Percentiles rank a stretch among this genome's conserved stretches.
These are phyloP conservation scores for Chrysoperla carnea DNA, from an alignment of 1,140 invertebrate species.

Conservation along the genomic window DNA sequence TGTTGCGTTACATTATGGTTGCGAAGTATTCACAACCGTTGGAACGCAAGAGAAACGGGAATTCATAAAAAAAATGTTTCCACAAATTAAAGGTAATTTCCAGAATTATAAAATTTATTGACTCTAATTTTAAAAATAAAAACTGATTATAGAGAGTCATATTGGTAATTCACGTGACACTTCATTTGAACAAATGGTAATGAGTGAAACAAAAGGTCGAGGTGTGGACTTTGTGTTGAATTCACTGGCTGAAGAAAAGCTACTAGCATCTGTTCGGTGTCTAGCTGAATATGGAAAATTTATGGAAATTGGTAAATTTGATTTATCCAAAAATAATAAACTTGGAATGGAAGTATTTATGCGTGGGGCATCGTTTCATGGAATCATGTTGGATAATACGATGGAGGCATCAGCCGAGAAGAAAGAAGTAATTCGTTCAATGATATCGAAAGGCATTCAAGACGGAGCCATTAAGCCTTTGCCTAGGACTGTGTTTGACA, in stretches of 20 bases:
- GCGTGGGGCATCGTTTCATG: slow-evolving; percentile 47
- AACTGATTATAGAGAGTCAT: slow-evolving; percentile 35
- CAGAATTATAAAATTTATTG: no score
- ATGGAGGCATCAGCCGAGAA: slow-evolving; percentile 27
- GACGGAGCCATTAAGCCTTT: slow-evolving; percentile 32
- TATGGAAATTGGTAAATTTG: slow-evolving; percentile 52
- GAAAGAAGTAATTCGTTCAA: slow-evolving; percentile 12
- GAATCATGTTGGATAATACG: slow-evolving; percentile 52
- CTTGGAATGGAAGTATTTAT: slow-evolving; percentile 35
- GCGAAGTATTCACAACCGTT: slow-evolving; percentile 28
- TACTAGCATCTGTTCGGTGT: slow-evolving; percentile 33
- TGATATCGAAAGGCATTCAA: slow-evolving; percentile 32
- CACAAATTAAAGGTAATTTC: slow-evolving; percentile 24
- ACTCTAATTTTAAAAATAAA: not conserved
- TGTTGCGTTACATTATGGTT: slow-evolving; percentile 30
- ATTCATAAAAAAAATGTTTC: slow-evolving; percentile 18
- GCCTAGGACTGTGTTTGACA: slow-evolving; percentile 35
- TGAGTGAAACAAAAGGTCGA: slow-evolving; percentile 31
- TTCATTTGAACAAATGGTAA: slow-evolving; percentile 48
- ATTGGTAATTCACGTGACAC: slow-evolving; percentile 53
- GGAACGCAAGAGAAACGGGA: slow-evolving; percentile 25
- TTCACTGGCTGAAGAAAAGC: slow-evolving; percentile 55
- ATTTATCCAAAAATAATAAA: slow-evolving; percentile 38
- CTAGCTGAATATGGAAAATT: slow-evolving; percentile 41
- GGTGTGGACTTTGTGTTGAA: slow-evolving; percentile 58